phyloP scores from a whole-genome alignment of 2,113 vertebrate genomes.

The Seriola rivoliana region DNA sequence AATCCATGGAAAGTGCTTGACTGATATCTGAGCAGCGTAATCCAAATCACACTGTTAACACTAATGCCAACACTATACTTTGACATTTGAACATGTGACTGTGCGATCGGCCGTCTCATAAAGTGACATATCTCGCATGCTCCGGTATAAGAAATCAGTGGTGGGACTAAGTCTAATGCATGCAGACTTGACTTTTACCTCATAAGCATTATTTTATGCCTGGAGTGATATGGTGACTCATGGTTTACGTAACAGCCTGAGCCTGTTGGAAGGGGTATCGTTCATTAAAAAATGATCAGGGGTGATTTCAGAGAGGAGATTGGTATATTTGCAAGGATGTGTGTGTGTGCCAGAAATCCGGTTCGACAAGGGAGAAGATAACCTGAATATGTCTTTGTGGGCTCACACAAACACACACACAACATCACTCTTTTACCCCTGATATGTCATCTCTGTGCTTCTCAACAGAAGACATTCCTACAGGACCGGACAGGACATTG shows the following conservation, averaged over 20 bases:
- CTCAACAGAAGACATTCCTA: slow-evolving; percentile 88
- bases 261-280: slow-evolving; percentile 52
- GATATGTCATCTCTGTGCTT: slow-evolving; percentile 78
- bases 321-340: slow-evolving; percentile 34
- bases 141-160: slow-evolving; percentile 39
- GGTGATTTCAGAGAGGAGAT: slow-evolving; percentile 60
- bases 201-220: slow-evolving; percentile 78
- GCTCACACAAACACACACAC: slow-evolving; percentile 26
- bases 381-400: slow-evolving; percentile 49
- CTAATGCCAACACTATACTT: slow-evolving; percentile 21
- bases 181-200: slow-evolving; percentile 74
- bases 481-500: slow-evolving; percentile 90
- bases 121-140: slow-evolving; percentile 52
- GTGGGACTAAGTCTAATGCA: slow-evolving; percentile 45
- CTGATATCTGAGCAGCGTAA: slow-evolving; percentile 60
- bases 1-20: slow-evolving; percentile 46
- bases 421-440: slow-evolving; percentile 65
- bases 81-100: slow-evolving; percentile 39
- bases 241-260: slow-evolving; percentile 72
- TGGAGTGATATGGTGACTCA: slow-evolving; percentile 74
- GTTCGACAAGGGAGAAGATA: slow-evolving; percentile 29
- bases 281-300: slow-evolving; percentile 79
- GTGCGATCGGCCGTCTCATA: slow-evolving; percentile 18
- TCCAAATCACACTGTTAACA: slow-evolving; percentile 48
- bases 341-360: slow-evolving; percentile 23